A percentile compares a stretch with the other conserved stretches of the same genome.
Evolutionary conservation across 53 echinoderm and acorn worm genomes (phyloP).

Genomic region (Patiria pectinifera): DNA sequence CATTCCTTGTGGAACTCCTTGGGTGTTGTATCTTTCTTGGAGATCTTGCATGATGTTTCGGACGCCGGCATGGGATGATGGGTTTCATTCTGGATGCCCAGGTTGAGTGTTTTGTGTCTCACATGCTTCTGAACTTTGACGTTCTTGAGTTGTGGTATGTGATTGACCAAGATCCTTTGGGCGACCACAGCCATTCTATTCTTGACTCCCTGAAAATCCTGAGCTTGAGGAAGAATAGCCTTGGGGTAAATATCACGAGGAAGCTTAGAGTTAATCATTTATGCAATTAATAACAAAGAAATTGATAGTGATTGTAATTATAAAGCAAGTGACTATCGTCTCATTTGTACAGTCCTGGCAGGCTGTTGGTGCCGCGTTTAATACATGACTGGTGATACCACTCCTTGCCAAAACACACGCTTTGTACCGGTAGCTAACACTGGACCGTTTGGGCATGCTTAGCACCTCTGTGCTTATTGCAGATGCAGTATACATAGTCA

Average conservation of each 20-base stretch:
- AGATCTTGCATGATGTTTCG: not conserved
- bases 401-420: too few relatives aligned
- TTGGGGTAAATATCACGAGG: not conserved
- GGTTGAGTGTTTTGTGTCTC: too few relatives aligned
- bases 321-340: too few relatives aligned
- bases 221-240: not conserved
- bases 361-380: too few relatives aligned
- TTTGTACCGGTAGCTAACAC: too few relatives aligned
- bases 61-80: not conserved
- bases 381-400: too few relatives aligned
- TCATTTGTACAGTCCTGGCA: not conserved
- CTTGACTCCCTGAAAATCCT: not conserved
- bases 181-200: not conserved
- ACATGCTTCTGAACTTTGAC: not conserved
- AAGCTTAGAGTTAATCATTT: not conserved
- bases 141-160: not conserved
- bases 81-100: too few relatives aligned
- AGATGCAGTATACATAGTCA: too few relatives aligned
- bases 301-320: too few relatives aligned
- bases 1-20: slow-evolving; percentile 22
- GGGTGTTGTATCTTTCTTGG: not conserved
- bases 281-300: too few relatives aligned
- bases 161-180: slow-evolving; percentile 9
- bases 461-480: too few relatives aligned
- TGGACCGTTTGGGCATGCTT: too few relatives aligned